Base-by-base conservation (phyloP, 2,113 vertebrate species). In the Microtus richardsoni region DNA sequence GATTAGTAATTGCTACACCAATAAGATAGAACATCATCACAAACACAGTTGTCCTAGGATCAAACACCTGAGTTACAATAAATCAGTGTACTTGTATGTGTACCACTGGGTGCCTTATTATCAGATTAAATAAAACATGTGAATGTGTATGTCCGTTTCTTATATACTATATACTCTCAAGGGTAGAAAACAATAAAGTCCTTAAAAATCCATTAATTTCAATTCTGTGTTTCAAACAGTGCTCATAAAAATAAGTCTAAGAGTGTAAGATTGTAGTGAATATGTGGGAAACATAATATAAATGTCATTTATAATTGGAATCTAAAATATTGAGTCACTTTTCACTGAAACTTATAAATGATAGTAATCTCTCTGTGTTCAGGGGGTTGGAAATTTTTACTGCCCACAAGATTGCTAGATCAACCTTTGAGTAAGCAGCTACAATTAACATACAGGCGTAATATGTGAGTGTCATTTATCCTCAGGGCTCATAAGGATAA, bases 391-490 rank as follows among this genome's bases (percentile, higher is more conserved):
- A 96, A 98, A 98, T 96, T 97, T 73, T 98, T 98, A 98, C 97
- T 98, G 97, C 97, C 96, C 97, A 98, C 77, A 84, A 98, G 97
- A 98, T 92, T 97, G 94, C 94, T 96, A 93, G 97, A 95, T 97
- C 98, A 98, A 98, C 98, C 97, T 98, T 97, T 97, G 98, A 98
- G 98, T 98, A 98, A 98, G 98, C 98, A 98, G 98, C 98, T 95
- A 98, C 98, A 98, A 98, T 98, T 99, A 98, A 98, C 98, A 98
- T 98, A 98, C 97, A 98, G 98, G 97, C 97, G 89, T 97, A 98
- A 98, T 95, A 97, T 97, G 86, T 95, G 97, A 98, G 97, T 98
- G 98, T 98, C 98, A 98, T 98, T 98, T 98, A 98, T 97, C 97
- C 98, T 98, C 97, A 97, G 98, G 98, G 78, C 96, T 98, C 97